phyloP scores from a whole-genome alignment of 2,888 invertebrate genomes.

The Xestoiulus laeticollis region DNA sequence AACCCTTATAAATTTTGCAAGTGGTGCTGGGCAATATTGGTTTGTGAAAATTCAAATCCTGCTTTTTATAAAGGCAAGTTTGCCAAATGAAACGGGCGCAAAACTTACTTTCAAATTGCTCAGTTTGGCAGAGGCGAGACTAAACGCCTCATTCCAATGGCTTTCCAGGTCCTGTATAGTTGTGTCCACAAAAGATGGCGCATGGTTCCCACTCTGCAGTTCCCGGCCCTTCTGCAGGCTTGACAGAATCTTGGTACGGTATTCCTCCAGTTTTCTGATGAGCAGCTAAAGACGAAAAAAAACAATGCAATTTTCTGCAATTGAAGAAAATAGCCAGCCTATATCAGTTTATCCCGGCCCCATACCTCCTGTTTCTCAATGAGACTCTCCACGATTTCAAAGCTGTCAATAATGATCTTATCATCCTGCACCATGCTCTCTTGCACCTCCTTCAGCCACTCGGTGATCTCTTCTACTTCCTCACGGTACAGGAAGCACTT shows the following conservation, averaged over 20 bases:
- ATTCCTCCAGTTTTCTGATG: conserved; percentile 81
- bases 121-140: conserved; percentile 82
- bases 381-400: conserved; percentile 78
- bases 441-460: conserved; percentile 75
- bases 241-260: conserved; percentile 81
- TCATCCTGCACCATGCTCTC: conserved; percentile 75
- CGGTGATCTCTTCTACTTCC: conserved; percentile 81
- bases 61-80: no score
- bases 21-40: no score
- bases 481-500: conserved; percentile 91
- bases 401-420: conserved; percentile 69
- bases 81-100: neutral
- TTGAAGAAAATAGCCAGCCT: neutral
- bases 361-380: conserved; percentile 81
- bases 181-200: conserved; percentile 84
- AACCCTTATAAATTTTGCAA: no score
- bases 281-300: conserved; percentile 56
- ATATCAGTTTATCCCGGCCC: neutral
- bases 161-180: conserved; percentile 86
- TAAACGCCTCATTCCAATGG: conserved; percentile 88
- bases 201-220: conserved; percentile 83
- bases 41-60: no score
- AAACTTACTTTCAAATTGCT: conserved; percentile 72
- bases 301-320: conserved; percentile 16
- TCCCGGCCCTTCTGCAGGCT: conserved; percentile 92